Evolutionary conservation across 2,888 invertebrate species (phyloP).

Genomic region (Nesidiocoris tenuis): DNA sequence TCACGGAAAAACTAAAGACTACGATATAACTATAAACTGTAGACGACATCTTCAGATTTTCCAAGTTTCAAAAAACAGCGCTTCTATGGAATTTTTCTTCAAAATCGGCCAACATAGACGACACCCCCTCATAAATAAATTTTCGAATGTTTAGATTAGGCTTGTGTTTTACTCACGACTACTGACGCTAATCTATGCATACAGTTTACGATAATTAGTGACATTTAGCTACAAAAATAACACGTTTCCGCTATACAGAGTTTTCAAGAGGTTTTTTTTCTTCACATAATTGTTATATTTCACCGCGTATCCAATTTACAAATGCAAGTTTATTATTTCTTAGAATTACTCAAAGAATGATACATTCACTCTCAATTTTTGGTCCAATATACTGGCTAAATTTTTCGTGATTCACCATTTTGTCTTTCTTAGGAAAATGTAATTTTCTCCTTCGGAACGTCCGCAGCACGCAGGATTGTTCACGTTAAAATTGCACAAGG

Average conservation of each 20-base stretch:
- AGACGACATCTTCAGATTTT: too few species aligned
- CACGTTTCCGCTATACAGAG: slow-evolving; percentile 34
- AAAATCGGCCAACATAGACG: too few species aligned
- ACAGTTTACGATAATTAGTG: slow-evolving; percentile 28
- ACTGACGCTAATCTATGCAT: not conserved
- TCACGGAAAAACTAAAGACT: too few species aligned
- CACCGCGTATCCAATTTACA: too few species aligned
- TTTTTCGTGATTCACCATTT: slow-evolving; percentile 31
- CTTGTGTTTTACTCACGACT: not conserved
- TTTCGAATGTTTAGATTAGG: too few species aligned
- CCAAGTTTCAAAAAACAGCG: too few species aligned
- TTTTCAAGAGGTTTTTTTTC: slow-evolving; percentile 23
- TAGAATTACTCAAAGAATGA: slow-evolving; percentile 39
- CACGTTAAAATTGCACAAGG: too few species aligned
- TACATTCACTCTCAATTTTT: slow-evolving; percentile 45
- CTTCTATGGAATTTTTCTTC: too few species aligned
- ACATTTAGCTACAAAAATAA: slow-evolving; percentile 47
- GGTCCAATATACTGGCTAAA: slow-evolving; percentile 44
- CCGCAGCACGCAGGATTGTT: too few species aligned
- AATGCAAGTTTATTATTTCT: slow-evolving; percentile 43
- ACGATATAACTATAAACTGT: too few species aligned
- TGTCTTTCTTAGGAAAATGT: slow-evolving; percentile 22
- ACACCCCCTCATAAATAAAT: too few species aligned
- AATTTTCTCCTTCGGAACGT: too few species aligned
- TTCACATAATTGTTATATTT: slow-evolving; percentile 8